Evolutionary conservation across 2,113 vertebrate species (phyloP).

Genomic region (Podilymbus podiceps): DNA sequence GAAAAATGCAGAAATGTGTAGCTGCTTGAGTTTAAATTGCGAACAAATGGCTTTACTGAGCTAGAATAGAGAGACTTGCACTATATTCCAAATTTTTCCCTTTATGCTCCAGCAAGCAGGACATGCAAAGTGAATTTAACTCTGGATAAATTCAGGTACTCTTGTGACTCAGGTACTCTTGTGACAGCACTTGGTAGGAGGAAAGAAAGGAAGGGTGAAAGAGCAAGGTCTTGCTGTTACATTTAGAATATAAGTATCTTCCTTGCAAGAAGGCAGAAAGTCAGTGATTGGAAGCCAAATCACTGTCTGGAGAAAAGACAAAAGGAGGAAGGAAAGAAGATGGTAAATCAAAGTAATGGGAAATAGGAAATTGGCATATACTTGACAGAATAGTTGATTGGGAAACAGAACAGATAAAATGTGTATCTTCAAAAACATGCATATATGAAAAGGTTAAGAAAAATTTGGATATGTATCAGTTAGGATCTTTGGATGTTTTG

Average conservation of each 20-base stretch:
- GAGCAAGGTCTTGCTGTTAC: background rate
- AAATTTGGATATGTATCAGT: background rate
- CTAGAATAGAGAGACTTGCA: background rate
- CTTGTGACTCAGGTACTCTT: background rate
- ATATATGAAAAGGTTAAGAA: background rate
- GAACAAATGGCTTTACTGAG: background rate
- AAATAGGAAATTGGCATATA: background rate
- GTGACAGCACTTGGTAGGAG: background rate
- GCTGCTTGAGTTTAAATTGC: background rate
- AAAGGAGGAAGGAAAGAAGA: background rate
- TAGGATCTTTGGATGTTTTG: background rate
- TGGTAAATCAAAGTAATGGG: background rate
- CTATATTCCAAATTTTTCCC: background rate
- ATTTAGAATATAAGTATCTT: background rate
- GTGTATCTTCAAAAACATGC: background rate
- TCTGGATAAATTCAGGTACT: background rate
- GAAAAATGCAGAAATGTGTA: background rate
- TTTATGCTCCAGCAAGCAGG: background rate
- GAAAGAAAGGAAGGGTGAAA: background rate
- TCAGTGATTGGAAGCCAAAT: background rate
- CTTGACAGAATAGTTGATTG: background rate
- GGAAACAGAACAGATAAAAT: background rate
- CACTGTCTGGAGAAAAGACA: background rate
- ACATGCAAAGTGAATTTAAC: background rate
- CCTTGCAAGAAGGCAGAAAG: background rate